Base-by-base conservation (phyloP, 2,888 invertebrate genomes). In the Meloe dianella region DNA sequence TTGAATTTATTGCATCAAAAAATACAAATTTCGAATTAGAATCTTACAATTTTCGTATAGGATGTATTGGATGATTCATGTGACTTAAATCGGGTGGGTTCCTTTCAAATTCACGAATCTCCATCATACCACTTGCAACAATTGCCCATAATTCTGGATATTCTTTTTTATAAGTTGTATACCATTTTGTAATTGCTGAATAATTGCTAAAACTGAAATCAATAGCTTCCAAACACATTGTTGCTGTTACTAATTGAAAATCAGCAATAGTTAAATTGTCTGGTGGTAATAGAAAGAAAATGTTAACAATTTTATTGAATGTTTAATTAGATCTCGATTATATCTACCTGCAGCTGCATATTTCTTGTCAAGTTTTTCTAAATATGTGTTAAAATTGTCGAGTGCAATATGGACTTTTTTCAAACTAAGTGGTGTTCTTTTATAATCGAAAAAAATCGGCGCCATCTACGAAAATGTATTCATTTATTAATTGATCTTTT, bases 371-470 rank as follows among this genome's bases (percentile, higher is more conserved):
- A 86, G 81, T 17, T 87, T 85, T 69, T 86, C 79, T 61, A 93
- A 79, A 79, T 92, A 92, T 0, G 89, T 90, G 73, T 93, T 89
- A 72, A 92, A 90, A 24, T 87, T 85, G 7, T 87, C 85, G 59
- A 93, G 79, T 0, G 89, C 89, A 69, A 91, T 90, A 72, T 90
- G 86, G 0, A 90, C 86, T 80, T 90, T 92, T 78, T 92, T 92
- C 69, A 91, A 78, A 1, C 89, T 88, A 63, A 89, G 82, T 0
- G 90, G 88, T 0, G 90, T 90, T 64, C 91, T 86, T 76, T 89
- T 83, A 77, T 93, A 93, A 77, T 90, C 92, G 74, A 90, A 93
- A 81, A 91, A 93, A 76, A 92, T 91, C 22, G 93, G 93, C 0
- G 89, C 89, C 88, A 93, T 86, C 91, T 91, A 79, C 56, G 82